These are phyloP conservation scores for Phylloscopus whistleri DNA, from an alignment of 2,113 vertebrate genomes.

Conservation along the genomic window DNA sequence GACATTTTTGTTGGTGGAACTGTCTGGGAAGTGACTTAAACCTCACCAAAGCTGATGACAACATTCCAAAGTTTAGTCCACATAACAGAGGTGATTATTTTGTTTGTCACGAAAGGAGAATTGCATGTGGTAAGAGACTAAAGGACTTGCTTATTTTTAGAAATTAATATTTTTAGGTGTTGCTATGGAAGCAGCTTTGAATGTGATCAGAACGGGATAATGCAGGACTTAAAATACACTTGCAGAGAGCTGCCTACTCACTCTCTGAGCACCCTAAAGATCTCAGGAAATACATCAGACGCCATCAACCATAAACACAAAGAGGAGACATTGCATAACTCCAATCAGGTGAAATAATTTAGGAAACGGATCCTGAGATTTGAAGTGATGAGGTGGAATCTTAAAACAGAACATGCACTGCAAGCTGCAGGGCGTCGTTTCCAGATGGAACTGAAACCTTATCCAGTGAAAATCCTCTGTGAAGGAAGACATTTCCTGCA, in stretches of 20 bases:
- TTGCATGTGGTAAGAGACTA: not conserved
- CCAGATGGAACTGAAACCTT: not conserved
- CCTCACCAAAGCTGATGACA: not conserved
- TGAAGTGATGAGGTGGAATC: not conserved
- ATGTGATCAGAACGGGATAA: not conserved
- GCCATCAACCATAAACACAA: not conserved
- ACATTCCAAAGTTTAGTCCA: not conserved
- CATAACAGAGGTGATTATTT: not conserved
- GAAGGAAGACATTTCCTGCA: not conserved
- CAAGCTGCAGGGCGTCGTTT: rapidly evolving
- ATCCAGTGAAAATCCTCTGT: not conserved
- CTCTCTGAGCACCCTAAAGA: not conserved
- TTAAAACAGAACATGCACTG: not conserved
- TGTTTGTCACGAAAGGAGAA: not conserved
- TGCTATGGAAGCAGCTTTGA: conserved; percentile 50
- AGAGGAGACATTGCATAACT: not conserved
- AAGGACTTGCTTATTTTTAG: conserved; percentile 25
- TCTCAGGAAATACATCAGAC: not conserved
- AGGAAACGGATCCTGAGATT: not conserved
- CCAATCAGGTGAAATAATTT: not conserved
- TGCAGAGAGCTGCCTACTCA: not conserved
- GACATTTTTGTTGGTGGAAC: not conserved
- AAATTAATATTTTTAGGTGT: conserved; percentile 44
- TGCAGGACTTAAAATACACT: not conserved
- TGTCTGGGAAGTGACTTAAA: not conserved